A percentile compares a stretch with the other conserved stretches of the same genome.
Evolutionary conservation across 2,888 invertebrate species (phyloP).

Genomic region (Malachius bipustulatus): DNA sequence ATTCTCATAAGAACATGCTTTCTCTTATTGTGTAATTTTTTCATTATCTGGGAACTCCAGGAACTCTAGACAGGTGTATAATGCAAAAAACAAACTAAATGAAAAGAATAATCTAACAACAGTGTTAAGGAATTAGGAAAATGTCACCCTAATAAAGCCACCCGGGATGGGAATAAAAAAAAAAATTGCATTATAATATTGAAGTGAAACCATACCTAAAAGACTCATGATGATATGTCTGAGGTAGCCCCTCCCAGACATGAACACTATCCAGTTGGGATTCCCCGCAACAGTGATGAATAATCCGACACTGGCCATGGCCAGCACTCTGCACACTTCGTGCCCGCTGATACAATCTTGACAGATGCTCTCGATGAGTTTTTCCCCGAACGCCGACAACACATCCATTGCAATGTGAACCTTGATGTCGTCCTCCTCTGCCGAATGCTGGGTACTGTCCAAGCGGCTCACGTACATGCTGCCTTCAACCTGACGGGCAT

Average conservation of each 20-base stretch:
- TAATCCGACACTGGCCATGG: conserved; percentile 69
- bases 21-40: too few relatives aligned
- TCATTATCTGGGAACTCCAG: too few relatives aligned
- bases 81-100: too few relatives aligned
- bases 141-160: too few relatives aligned
- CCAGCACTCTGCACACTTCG: conserved; percentile 81
- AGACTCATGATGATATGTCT: conserved; percentile 74
- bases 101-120: too few relatives aligned
- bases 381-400: conserved; percentile 65
- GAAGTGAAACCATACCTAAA: too few relatives aligned
- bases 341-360: conserved; percentile 80
- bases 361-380: conserved; percentile 68
- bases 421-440: conserved; percentile 31
- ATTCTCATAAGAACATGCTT: too few relatives aligned
- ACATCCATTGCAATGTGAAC: conserved; percentile 44
- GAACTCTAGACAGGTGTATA: too few relatives aligned
- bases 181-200: too few relatives aligned
- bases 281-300: conserved; percentile 63
- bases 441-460: conserved; percentile 42
- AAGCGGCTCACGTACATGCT: conserved; percentile 52
- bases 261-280: conserved; percentile 50
- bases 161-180: too few relatives aligned
- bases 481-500: too few relatives aligned
- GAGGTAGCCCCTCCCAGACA: conserved; percentile 58
- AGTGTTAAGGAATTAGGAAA: too few relatives aligned